phyloP scores from a whole-genome alignment of 1,140 invertebrate species.

The Colletes latitarsis region DNA sequence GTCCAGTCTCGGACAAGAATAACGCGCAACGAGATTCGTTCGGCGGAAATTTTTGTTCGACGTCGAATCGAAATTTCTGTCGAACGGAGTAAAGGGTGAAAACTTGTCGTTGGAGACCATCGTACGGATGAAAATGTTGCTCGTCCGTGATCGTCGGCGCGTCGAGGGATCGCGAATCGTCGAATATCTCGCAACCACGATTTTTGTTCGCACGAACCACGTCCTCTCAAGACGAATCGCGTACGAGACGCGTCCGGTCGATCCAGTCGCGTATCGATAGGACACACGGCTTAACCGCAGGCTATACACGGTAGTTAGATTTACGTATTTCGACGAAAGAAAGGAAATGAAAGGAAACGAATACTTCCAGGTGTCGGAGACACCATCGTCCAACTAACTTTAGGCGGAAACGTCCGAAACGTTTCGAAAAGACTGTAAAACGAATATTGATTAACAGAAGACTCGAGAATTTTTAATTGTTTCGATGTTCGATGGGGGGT shows the following conservation, averaged over 20 bases:
- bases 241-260: no score
- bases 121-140: no score
- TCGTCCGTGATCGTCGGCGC: background rate
- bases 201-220: background rate
- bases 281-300: constrained; percentile 50
- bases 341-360: background rate
- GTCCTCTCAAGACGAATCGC: no score
- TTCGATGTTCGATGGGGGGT: constrained; percentile 62
- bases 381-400: constrained; percentile 79
- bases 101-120: no score
- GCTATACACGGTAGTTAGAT: constrained; percentile 48
- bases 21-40: no score
- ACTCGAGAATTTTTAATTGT: constrained; percentile 76
- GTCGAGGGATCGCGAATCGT: background rate
- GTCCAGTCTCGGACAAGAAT: no score
- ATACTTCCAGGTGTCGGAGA: constrained; percentile 75
- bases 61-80: no score
- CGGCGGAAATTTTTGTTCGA: no score
- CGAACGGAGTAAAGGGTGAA: no score
- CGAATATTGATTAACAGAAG: constrained; percentile 72
- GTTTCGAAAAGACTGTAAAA: constrained; percentile 78
- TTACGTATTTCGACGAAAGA: constrained; percentile 20
- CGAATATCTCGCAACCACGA: background rate
- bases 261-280: background rate
- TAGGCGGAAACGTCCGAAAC: constrained; percentile 72